Percentiles rank a stretch among this genome's conserved stretches.
These are phyloP conservation scores for Saimiri boliviensis DNA, from an alignment of 2,113 vertebrate genomes.

Conservation along the genomic window DNA sequence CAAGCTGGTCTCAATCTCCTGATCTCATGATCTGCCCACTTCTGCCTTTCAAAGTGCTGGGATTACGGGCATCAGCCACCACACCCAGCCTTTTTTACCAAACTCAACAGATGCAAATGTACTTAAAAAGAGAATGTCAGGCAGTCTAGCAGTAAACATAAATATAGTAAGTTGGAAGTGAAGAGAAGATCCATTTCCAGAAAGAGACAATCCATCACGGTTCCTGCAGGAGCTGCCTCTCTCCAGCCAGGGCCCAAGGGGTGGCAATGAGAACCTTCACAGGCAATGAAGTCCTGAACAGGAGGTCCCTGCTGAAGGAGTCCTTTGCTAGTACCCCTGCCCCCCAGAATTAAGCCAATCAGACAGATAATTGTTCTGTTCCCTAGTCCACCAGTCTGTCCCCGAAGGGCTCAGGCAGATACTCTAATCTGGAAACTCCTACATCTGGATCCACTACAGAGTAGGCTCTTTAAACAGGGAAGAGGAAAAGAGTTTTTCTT, in stretches of 20 bases:
- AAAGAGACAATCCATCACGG: neutral
- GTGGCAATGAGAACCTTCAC: neutral
- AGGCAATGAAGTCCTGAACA: neutral
- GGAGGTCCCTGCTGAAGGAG: neutral
- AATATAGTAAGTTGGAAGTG: neutral
- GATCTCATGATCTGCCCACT: no score
- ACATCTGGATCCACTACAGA: neutral
- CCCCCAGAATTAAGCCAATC: neutral
- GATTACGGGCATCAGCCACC: no score
- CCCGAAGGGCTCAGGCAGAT: neutral
- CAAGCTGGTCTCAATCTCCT: no score
- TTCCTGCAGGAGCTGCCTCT: neutral
- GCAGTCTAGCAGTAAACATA: neutral
- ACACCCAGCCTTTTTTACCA: neutral
- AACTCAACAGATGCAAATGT: conserved; percentile 27
- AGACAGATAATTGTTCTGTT: neutral
- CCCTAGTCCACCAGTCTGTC: neutral
- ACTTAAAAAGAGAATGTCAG: conserved; percentile 8
- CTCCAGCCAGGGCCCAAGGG: neutral
- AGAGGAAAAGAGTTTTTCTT: neutral
- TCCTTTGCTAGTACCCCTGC: neutral
- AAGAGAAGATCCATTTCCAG: neutral
- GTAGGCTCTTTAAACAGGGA: neutral
- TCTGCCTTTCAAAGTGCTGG: no score
- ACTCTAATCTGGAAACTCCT: neutral